Evolutionary conservation across 2,888 invertebrate species (phyloP), one percentile per base, ranked within the genome.

Genomic region (Neria commutata): DNA sequence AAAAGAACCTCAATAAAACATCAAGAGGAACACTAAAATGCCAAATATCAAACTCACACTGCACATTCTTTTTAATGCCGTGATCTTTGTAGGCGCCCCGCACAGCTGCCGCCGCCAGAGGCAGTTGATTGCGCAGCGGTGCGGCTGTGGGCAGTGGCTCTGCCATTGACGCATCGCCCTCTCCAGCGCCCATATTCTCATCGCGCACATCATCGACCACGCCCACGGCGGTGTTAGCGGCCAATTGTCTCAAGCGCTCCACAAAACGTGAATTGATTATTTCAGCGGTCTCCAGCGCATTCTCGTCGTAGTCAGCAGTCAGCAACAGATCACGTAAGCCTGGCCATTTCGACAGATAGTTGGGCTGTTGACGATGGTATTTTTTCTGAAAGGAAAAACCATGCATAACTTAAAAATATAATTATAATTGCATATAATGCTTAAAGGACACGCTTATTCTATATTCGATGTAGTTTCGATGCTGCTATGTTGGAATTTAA

Each of bases 11-110:
- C 34, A 58, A 48, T 55, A 37, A 40, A 54, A 17, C 19, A 34
- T 45, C 4, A 49, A 37, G n/a, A 29, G 29, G 29, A 10, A n/a
- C 37, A 14, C n/a, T n/a, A 29, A 29, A 29, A 8, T 5, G 29
- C 29, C 29, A 5, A 29, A 11, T 1, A 16, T 3, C 29, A 0
- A 34, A 78, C 80, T 78, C 60, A 80, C 80, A 80, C 62, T 80
- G 77, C 29, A 75, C 73, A 67, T 80, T 80, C 68, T 80, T 80
- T 58, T 80, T 80, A 61, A 69, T 72, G 56, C 70, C 74, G 46
- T 76, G 78, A 56, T 77, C 77, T 56, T 77, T 78, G 26, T 68
- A 59, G 0, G 58, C 49, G 1, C 66, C 56, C 34, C 61, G 61
- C 48, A 53, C 42, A 62, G 58, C 11, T 23, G 45, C 11, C 23